phyloP scores from a whole-genome alignment of 2,113 vertebrate genomes.

The Lamprologus sp. region DNA sequence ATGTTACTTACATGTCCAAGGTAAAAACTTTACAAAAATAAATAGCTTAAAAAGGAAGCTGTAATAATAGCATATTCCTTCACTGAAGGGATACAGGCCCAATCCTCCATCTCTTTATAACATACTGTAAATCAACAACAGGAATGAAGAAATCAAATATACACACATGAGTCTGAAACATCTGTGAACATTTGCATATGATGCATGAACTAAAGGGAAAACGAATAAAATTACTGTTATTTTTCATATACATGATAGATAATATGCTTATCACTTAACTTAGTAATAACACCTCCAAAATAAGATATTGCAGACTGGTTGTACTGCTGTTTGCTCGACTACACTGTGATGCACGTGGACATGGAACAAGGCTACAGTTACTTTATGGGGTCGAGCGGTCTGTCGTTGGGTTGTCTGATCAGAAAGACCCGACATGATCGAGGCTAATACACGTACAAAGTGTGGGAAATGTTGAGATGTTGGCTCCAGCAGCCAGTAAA shows the following conservation, averaged over 20 bases:
- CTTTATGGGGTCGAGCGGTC: neutral
- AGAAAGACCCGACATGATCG: neutral
- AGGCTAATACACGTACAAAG: neutral
- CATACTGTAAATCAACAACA: constrained; percentile 55
- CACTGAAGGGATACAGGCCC: constrained; percentile 71
- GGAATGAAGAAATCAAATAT: constrained; percentile 61
- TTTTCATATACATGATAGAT: constrained; percentile 27
- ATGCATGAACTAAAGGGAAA: constrained; percentile 30
- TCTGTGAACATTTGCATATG: constrained; percentile 18
- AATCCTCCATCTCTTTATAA: constrained; percentile 47
- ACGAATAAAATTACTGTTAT: constrained; percentile 6
- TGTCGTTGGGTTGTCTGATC: neutral
- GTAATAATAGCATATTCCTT: constrained; percentile 65
- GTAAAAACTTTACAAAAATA: constrained; percentile 82
- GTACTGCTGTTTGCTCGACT: neutral
- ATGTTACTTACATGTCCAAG: constrained; percentile 53
- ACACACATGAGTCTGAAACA: constrained; percentile 42
- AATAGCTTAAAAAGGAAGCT: constrained; percentile 75
- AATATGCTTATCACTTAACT: constrained; percentile 21
- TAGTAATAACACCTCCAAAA: neutral
- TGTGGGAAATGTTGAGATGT: neutral
- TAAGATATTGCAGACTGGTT: constrained; percentile 2
- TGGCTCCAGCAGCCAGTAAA: neutral
- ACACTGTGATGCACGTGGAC: neutral
- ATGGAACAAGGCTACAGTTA: neutral